Evolutionary conservation across 2,888 invertebrate species (phyloP).

Genomic region (Pseudeuparius sepicola): DNA sequence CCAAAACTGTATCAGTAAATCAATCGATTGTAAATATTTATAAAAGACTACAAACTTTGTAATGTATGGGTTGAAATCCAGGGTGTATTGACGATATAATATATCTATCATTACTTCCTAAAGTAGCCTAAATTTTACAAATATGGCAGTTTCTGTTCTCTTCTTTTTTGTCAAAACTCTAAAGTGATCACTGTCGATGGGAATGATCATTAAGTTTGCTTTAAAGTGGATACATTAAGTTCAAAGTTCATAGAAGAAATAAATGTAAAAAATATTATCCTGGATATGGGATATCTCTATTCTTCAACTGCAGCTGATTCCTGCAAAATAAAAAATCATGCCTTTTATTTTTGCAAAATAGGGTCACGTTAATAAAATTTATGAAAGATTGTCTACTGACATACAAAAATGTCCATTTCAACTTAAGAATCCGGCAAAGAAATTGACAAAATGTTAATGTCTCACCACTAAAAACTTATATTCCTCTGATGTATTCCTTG

Average conservation of each 20-base stretch:
- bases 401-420: no score
- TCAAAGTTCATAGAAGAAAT: no score
- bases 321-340: background rate
- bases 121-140: constrained; percentile 18
- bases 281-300: constrained; percentile 8
- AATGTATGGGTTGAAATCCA: no score
- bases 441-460: no score
- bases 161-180: constrained; percentile 33
- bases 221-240: no score
- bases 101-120: constrained; percentile 14
- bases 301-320: constrained; percentile 17
- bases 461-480: no score
- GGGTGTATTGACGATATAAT: constrained; percentile 15
- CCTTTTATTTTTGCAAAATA: no score
- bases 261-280: no score
- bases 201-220: constrained; percentile 33
- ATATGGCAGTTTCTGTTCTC: constrained; percentile 35
- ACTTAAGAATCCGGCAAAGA: no score
- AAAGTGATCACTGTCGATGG: constrained; percentile 34
- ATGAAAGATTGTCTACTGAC: no score
- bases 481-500: no score
- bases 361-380: no score
- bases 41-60: constrained; percentile 20
- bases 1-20: constrained; percentile 28
- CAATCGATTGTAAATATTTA: constrained; percentile 36